phyloP scores from a whole-genome alignment of 2,797 vertebrate species.

The Allobates femoralis region DNA sequence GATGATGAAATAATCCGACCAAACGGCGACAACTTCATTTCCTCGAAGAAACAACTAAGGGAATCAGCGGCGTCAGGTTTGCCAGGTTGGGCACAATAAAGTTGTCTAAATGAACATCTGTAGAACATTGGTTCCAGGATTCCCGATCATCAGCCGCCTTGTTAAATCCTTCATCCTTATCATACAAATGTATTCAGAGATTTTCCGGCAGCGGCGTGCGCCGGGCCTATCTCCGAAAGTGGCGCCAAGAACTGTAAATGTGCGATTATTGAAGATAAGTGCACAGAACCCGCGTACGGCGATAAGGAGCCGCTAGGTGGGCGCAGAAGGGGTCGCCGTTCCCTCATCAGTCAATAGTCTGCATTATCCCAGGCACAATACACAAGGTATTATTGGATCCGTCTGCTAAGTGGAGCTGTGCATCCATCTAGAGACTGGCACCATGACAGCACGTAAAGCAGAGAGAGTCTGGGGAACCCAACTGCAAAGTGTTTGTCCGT shows the following conservation, averaged over 20 bases:
- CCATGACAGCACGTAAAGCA: constrained; percentile 13
- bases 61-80: neutral
- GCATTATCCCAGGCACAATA: constrained; percentile 3
- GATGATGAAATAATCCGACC: neutral
- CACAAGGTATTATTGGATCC: neutral
- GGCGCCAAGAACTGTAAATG: neutral
- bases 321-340: neutral
- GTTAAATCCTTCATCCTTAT: constrained; percentile 48
- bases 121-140: constrained; percentile 7
- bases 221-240: neutral
- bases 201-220: constrained; percentile 1
- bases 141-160: constrained; percentile 38
- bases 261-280: constrained; percentile 8
- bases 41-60: neutral
- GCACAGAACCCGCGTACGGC: neutral
- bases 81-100: constrained; percentile 38
- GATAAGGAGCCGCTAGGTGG: neutral
- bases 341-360: neutral
- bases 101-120: constrained; percentile 47
- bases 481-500: constrained; percentile 36
- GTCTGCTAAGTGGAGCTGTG: constrained; percentile 28
- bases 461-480: constrained; percentile 11
- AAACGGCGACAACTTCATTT: constrained; percentile 6
- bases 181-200: constrained; percentile 42
- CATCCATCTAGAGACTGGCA: constrained; percentile 16